Evolutionary conservation across 1,140 invertebrate species (phyloP).

Genomic region (Eriosoma lanigerum): DNA sequence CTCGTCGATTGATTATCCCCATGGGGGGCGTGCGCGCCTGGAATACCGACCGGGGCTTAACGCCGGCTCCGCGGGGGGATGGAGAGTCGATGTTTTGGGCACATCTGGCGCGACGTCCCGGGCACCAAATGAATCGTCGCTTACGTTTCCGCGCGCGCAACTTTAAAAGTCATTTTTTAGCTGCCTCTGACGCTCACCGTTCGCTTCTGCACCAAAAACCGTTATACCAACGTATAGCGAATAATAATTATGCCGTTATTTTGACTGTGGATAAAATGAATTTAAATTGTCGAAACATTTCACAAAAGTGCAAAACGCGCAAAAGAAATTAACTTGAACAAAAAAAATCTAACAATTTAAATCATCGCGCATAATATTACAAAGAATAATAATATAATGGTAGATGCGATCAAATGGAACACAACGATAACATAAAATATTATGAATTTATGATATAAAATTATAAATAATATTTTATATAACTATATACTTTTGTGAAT

Average conservation of each 20-base stretch:
- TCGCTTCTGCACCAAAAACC: not conserved
- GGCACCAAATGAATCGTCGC: slow-evolving; percentile 49
- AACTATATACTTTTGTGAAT: too few species aligned
- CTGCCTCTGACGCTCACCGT: not conserved
- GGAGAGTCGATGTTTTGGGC: not conserved
- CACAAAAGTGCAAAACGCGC: too few species aligned
- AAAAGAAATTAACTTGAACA: too few species aligned
- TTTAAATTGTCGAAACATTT: too few species aligned
- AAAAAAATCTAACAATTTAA: too few species aligned
- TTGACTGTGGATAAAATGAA: too few species aligned
- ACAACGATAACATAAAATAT: too few species aligned
- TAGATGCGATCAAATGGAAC: too few species aligned
- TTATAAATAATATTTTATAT: too few species aligned
- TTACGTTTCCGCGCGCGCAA: not conserved
- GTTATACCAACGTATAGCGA: not conserved
- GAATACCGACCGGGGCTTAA: slow-evolving; percentile 44
- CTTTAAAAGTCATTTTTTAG: slow-evolving; percentile 46
- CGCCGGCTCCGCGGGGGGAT: not conserved
- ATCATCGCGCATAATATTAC: too few species aligned
- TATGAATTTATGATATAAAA: too few species aligned
- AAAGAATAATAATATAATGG: too few species aligned
- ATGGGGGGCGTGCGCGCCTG: slow-evolving; percentile 35
- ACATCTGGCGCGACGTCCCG: slow-evolving; percentile 43
- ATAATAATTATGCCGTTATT: not conserved
- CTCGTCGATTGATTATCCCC: slow-evolving; percentile 51